Percentiles rank a stretch among this genome's conserved stretches.
phyloP scores from a whole-genome alignment of 2,888 invertebrate genomes.

The Amphipoea lucens region DNA sequence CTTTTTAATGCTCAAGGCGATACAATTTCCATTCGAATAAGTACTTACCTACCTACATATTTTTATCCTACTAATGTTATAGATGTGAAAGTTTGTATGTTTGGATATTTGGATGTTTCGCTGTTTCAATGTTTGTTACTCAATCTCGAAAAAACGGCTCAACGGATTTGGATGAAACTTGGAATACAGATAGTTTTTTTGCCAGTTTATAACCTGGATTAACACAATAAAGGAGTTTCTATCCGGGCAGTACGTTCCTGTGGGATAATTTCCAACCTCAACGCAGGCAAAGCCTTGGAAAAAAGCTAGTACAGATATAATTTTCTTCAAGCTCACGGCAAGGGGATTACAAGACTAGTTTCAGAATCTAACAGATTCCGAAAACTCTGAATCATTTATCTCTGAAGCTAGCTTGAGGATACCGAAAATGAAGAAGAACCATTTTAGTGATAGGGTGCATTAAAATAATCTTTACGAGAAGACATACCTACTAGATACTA shows the following conservation, averaged over 20 bases:
- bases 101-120: background rate
- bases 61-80: background rate
- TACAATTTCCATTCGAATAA: background rate
- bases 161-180: background rate
- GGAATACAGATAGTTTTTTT: background rate
- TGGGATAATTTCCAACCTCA: no score
- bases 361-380: background rate
- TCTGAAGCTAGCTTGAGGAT: background rate
- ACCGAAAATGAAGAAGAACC: background rate
- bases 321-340: background rate
- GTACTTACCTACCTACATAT: background rate
- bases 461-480: background rate
- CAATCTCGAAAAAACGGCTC: background rate
- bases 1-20: slow-evolving; percentile 6
- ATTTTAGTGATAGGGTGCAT: background rate
- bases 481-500: background rate
- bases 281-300: no score
- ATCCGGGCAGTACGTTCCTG: no score
- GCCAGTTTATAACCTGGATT: background rate
- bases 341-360: background rate
- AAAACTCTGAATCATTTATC: background rate
- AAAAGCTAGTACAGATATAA: no score
- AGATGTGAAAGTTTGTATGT: background rate
- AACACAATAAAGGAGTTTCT: no score
- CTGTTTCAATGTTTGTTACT: background rate